These are phyloP conservation scores for Drosophila nebulosa DNA, from an alignment of 1,140 invertebrate species.

Conservation along the genomic window DNA sequence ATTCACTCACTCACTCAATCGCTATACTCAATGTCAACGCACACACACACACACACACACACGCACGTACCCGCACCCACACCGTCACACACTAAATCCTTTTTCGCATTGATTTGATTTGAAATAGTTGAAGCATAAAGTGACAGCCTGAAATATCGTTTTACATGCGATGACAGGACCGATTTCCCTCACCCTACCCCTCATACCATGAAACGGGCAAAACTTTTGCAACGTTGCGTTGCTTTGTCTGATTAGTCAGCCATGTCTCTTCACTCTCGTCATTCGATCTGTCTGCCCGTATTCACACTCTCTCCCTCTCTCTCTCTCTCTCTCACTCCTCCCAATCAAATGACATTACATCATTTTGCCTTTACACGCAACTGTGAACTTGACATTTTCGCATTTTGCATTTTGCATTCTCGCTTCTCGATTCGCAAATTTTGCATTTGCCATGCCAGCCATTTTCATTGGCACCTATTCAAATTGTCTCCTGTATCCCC, in stretches of 20 bases:
- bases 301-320: not conserved
- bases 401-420: constrained; percentile 19
- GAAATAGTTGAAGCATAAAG: constrained; percentile 74
- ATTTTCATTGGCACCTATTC: constrained; percentile 23
- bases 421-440: constrained; percentile 20
- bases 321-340: too few species aligned
- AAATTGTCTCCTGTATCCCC: not conserved
- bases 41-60: not conserved
- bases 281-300: not conserved
- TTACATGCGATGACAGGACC: constrained; percentile 49
- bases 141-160: constrained; percentile 75
- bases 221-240: constrained; percentile 46
- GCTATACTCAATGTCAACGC: not conserved
- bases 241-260: constrained; percentile 62
- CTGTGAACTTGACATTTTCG: constrained; percentile 69
- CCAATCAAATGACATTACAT: constrained; percentile 30
- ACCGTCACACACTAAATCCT: constrained; percentile 19
- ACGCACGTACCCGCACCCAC: not conserved
- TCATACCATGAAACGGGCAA: constrained; percentile 30
- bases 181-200: too few species aligned
- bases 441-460: constrained; percentile 41
- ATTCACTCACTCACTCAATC: not conserved
- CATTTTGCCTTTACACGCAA: constrained; percentile 41
- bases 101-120: constrained; percentile 75
- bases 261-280: not conserved